These are phyloP conservation scores for Sinhomidia bicolor DNA, from an alignment of 2,888 invertebrate genomes.

Conservation along the genomic window DNA sequence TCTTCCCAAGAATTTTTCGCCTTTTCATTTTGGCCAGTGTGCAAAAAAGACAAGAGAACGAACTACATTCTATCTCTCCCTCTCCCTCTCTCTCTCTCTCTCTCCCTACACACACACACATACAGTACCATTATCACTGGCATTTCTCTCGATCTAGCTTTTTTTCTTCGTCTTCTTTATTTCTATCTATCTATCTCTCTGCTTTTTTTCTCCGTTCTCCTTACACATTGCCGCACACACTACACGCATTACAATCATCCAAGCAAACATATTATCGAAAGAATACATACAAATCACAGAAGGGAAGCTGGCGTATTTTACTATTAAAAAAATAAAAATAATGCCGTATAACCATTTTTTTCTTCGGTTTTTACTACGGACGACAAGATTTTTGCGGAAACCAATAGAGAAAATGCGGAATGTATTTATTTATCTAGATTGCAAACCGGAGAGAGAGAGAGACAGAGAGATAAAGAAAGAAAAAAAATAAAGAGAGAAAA, in stretches of 20 bases:
- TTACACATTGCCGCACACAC: slow-evolving; percentile 38
- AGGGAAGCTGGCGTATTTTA: slow-evolving; percentile 58
- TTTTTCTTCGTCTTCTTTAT: slow-evolving; percentile 43
- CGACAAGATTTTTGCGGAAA: slow-evolving; percentile 3
- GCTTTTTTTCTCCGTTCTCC: no score
- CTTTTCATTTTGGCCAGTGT: slow-evolving; percentile 71
- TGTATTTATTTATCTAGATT: slow-evolving; percentile 31
- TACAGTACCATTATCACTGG: slow-evolving; percentile 37
- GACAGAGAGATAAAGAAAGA: neutral
- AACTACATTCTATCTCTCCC: slow-evolving; percentile 20
- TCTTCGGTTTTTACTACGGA: no score
- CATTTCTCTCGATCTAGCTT: slow-evolving; percentile 37
- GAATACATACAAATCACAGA: slow-evolving; percentile 65
- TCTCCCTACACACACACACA: neutral
- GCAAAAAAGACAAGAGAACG: slow-evolving; percentile 59
- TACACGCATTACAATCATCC: slow-evolving; percentile 70
- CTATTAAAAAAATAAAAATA: slow-evolving; percentile 8
- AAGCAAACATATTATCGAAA: slow-evolving; percentile 65
- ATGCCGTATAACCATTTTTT: slow-evolving; percentile 18
- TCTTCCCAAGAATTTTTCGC: slow-evolving; percentile 76
- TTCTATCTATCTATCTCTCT: neutral
- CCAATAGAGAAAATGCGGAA: neutral
- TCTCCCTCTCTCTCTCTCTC: no score
- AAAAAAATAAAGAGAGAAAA: neutral
- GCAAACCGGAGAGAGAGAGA: neutral